A percentile compares a stretch with the other conserved stretches of the same genome.
Conservation (phyloP, 1,140 invertebrate genomes). For the Argopecten irradians region DNA sequence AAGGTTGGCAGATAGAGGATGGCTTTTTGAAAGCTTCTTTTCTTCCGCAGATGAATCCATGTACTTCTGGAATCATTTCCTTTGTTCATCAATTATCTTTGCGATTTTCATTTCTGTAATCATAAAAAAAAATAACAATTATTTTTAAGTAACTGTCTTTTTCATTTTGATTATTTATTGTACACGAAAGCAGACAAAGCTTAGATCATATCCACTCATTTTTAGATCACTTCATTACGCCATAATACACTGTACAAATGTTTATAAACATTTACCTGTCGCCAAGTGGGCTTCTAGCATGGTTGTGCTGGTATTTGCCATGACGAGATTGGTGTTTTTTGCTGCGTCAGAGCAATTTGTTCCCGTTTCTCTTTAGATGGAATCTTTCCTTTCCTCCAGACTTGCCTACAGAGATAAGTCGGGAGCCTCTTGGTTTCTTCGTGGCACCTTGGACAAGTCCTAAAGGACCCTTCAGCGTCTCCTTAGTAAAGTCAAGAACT, state of each 20-base stretch:
- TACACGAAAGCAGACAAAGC: too few relatives aligned
- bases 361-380: neutral
- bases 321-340: neutral
- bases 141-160: too few relatives aligned
- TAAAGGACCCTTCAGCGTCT: neutral
- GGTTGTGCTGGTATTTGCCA: neutral
- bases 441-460: neutral
- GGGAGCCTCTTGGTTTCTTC: neutral
- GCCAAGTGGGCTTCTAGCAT: neutral
- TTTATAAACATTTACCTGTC: neutral
- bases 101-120: conserved; percentile 6
- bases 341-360: neutral
- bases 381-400: neutral
- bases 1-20: neutral
- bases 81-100: neutral
- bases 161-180: too few relatives aligned
- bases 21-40: neutral
- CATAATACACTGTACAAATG: too few relatives aligned
- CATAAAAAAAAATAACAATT: too few relatives aligned
- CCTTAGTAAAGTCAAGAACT: neutral
- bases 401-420: neutral
- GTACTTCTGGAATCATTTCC: neutral
- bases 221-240: too few relatives aligned
- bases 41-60: neutral
- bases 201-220: too few relatives aligned